Conservation (phyloP, 2,888 invertebrate genomes). For the Calameuta filiformis region DNA sequence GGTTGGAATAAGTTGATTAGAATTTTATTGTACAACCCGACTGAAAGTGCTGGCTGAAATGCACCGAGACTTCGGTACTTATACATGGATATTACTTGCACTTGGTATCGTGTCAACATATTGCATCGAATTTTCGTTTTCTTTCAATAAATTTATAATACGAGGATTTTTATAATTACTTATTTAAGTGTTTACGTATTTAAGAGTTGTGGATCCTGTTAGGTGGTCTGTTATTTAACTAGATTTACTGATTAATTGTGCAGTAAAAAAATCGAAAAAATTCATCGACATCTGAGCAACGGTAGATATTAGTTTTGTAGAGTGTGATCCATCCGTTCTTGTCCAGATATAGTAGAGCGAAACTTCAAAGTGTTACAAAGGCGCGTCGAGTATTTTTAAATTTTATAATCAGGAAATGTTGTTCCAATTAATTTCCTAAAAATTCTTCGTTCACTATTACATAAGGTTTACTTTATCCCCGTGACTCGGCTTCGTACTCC, state of each 20-base stretch:
- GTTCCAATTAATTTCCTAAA: neutral
- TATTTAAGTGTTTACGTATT: too few relatives aligned
- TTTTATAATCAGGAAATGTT: neutral
- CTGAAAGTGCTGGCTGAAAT: neutral
- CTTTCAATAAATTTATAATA: neutral
- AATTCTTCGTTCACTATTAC: neutral
- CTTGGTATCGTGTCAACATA: neutral
- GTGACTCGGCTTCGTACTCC: neutral
- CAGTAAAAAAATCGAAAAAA: neutral
- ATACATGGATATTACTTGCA: neutral
- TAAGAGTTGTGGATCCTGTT: neutral
- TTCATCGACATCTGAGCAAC: neutral
- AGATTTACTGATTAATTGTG: neutral
- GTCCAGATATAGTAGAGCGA: neutral
- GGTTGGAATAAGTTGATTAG: neutral
- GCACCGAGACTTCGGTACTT: neutral
- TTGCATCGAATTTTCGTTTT: neutral
- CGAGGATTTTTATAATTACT: neutral
- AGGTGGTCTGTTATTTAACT: neutral
- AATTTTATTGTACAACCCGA: too few relatives aligned
- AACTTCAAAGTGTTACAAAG: neutral
- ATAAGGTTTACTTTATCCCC: neutral
- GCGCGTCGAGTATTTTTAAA: neutral
- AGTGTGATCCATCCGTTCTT: neutral
- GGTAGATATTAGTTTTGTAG: neutral